These are phyloP conservation scores for Cercopithecus mona DNA, from an alignment of 2,113 vertebrate species.

Conservation along the genomic window DNA sequence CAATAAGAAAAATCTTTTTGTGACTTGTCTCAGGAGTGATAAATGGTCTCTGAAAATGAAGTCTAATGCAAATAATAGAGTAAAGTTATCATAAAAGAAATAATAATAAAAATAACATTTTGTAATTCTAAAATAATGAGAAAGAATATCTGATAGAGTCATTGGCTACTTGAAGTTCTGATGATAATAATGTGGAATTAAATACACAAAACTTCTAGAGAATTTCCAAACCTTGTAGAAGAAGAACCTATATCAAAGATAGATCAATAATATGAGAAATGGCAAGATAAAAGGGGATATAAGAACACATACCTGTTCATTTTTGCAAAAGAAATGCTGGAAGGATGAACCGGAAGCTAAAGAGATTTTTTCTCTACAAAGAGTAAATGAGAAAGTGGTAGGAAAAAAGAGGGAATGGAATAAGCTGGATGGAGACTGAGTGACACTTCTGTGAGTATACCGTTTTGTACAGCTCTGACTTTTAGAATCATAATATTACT, in stretches of 20 bases:
- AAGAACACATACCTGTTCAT: not conserved
- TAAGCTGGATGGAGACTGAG: not conserved
- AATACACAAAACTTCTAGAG: not conserved
- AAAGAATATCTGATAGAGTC: not conserved
- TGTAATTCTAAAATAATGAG: conserved; percentile 26
- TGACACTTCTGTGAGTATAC: not conserved
- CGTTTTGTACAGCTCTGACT: not conserved
- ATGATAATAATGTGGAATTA: not conserved
- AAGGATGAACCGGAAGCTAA: not conserved
- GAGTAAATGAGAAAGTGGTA: not conserved
- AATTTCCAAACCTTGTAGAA: not conserved
- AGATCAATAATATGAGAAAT: not conserved
- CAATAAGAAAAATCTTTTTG: not conserved
- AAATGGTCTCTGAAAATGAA: not conserved
- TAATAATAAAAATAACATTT: conserved; percentile 11
- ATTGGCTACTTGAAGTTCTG: not conserved
- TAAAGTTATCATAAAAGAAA: not conserved
- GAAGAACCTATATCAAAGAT: not conserved
- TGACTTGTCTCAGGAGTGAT: not conserved
- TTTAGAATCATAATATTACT: not conserved
- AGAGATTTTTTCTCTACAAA: not conserved
- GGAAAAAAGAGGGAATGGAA: not conserved
- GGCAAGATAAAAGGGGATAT: not conserved
- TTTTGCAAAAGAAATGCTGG: not conserved
- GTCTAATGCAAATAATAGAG: not conserved